Base-by-base conservation (phyloP, 1,140 invertebrate species). In the Manduca sexta region DNA sequence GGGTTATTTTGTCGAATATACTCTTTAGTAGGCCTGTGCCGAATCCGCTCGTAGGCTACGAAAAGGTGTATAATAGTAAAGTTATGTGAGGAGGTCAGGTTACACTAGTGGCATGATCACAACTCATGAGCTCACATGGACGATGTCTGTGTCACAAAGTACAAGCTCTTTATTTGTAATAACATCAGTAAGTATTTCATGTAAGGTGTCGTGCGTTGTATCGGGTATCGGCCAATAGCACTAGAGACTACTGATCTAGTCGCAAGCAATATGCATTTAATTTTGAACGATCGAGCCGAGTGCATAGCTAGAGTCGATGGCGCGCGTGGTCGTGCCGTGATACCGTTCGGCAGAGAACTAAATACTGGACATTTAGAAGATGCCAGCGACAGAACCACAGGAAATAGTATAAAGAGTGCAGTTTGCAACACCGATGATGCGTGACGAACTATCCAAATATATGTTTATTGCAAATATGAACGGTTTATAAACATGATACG, bases 1-100 rank as follows among this genome's bases (percentile, higher is more conserved):
- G 86, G 75, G 84, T 87, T 82, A 87, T 87, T 87, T 87, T 87
- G 86, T 87, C 86, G 86, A 87, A 87, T 84, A 87, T 87, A 84
- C 86, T 87, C 86, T 87, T 87, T 84, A 87, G 86, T 58, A 86
- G 86, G 73, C 86, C 86, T 81, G 86, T 87, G 82, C 86, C 86
- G 77, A 87, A 87, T 86, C 86, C 86, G 69, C 79, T 84, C 66
- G 86, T 84, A 56, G 78, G 83, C 86, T 87, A 85, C 64, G 83
- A 74, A 85, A 85, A 85, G 82, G 79, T 85, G 82, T 85, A 83
- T 83, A 85, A 83, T 61, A 85, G 74, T 26, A 26, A 26, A 26
- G 21, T 85, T 77, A 83, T 81, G 82, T 83, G 82, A 82, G 76
- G 74, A 75, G 71, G 77, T 72, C 57, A 81, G 70, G 69, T 76